A percentile compares a stretch with the other conserved stretches of the same genome.
Evolutionary conservation across 2,797 vertebrate species (phyloP).

Genomic region (Acrossocheilus wenchowensis): DNA sequence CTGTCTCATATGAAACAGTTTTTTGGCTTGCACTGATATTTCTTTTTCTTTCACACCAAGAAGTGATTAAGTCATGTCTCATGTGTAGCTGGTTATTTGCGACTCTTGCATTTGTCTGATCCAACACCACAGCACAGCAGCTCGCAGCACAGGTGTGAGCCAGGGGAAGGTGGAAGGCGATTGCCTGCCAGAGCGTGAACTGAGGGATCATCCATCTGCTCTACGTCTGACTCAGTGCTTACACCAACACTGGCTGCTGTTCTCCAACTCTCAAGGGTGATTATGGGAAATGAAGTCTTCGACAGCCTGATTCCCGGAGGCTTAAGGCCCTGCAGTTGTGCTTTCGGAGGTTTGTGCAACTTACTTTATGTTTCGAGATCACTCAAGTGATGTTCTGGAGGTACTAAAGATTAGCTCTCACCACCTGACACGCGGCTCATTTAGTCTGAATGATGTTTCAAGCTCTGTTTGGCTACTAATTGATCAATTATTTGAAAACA

Average conservation of each 20-base stretch:
- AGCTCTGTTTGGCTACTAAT: slow-evolving; percentile 32
- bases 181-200: slow-evolving; percentile 47
- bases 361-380: slow-evolving; percentile 2
- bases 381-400: slow-evolving; percentile 20
- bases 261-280: slow-evolving; percentile 40
- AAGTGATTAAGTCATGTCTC: slow-evolving; percentile 19
- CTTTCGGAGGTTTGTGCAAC: slow-evolving; percentile 24
- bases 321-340: background rate
- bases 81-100: slow-evolving; percentile 44
- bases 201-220: slow-evolving; percentile 52
- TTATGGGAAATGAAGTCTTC: slow-evolving; percentile 58
- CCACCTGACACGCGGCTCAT: background rate
- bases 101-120: slow-evolving; percentile 13
- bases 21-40: background rate
- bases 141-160: slow-evolving; percentile 37
- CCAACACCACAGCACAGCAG: slow-evolving; percentile 5
- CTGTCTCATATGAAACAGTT: background rate
- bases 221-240: slow-evolving; percentile 38
- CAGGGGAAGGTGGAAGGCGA: slow-evolving; percentile 31
- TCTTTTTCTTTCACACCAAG: background rate
- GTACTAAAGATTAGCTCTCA: slow-evolving; percentile 1
- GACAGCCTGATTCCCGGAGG: background rate
- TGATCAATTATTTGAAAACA: slow-evolving; percentile 41
- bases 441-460: slow-evolving; percentile 24
- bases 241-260: slow-evolving; percentile 34